Evolutionary conservation across 2,888 invertebrate species (phyloP), one percentile per base, ranked within the genome.

Genomic region (Ellobium chinense): DNA sequence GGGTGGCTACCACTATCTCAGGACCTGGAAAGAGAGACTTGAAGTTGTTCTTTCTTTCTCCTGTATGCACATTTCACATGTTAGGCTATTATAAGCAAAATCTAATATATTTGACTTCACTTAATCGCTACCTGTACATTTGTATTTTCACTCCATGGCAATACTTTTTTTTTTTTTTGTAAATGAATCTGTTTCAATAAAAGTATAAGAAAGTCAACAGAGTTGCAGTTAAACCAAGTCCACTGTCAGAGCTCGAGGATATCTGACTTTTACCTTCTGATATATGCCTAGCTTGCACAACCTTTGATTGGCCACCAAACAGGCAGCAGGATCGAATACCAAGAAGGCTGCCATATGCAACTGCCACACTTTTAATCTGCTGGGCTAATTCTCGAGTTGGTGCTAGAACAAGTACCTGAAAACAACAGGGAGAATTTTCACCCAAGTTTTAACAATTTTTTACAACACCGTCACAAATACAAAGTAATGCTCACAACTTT

Each of bases 261-360:
- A n/a, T n/a, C n/a, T n/a, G n/a, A n/a, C 18, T n/a, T 78, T 80
- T 81, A 91, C 93, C 93, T 87, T 93, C 89, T 83, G 93, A 93
- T 72, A 94, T 86, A 80, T 93, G 93, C 78, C 93, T 87, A 46
- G 93, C 90, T 85, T 99, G 98, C 21, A 97, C 97, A 75, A 94
- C 97, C 93, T 99, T 99, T 0, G 98, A 97, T 1, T 99, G 98
- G 21, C 99, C 99, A 78, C 99, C 99, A 94, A 99, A 99, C 37
- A 99, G 96, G 93, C 99, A 99, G 2, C 98, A 98, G 92, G 98
- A 97, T 65, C 97, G 95, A 83, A 99, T 96, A 90, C 96, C 95
- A 3, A 97, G 96, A 0, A 96, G 95, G 72, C 95, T 95, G 80
- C 98, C 98, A 93, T 98, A 99, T 88, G 98, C 97, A 82, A 96